Evolutionary conservation across 1,140 invertebrate genomes (phyloP).

Genomic region (Lamellibrachia luymesi): DNA sequence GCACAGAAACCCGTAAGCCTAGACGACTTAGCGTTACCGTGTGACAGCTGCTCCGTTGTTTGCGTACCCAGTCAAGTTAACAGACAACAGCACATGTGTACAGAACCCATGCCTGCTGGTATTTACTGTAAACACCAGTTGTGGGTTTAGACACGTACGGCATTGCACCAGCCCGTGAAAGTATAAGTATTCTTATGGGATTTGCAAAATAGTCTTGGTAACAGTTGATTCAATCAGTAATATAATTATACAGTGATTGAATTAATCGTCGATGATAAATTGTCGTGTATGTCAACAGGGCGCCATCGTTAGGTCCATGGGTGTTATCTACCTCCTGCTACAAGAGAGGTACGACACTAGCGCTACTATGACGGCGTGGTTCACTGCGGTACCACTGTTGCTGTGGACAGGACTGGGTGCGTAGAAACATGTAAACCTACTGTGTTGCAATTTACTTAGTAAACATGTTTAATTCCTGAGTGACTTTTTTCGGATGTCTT

Average conservation of each 20-base stretch:
- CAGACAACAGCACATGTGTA: background rate
- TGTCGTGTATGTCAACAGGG: background rate
- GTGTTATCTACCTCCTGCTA: constrained; percentile 13
- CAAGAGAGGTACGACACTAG: constrained; percentile 8
- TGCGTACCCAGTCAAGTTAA: background rate
- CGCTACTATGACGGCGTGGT: constrained; percentile 13
- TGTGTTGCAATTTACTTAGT: background rate
- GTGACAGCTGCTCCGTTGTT: background rate
- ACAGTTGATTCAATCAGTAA: too few species aligned
- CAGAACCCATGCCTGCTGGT: background rate
- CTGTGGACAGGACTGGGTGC: background rate
- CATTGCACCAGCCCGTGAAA: background rate
- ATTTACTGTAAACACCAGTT: background rate
- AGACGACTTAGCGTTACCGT: background rate
- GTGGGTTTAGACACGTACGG: background rate
- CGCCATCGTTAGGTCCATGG: background rate
- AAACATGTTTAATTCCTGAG: too few species aligned
- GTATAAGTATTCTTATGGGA: background rate
- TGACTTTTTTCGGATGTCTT: too few species aligned
- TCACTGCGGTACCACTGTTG: background rate
- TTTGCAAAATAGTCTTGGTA: background rate
- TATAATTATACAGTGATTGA: too few species aligned
- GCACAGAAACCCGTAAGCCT: background rate
- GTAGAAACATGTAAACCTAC: background rate
- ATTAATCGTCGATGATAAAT: background rate